Percentiles rank a stretch among this genome's conserved stretches.
Evolutionary conservation across 1,140 invertebrate species (phyloP).

Genomic region (Matsumurasca onukii): DNA sequence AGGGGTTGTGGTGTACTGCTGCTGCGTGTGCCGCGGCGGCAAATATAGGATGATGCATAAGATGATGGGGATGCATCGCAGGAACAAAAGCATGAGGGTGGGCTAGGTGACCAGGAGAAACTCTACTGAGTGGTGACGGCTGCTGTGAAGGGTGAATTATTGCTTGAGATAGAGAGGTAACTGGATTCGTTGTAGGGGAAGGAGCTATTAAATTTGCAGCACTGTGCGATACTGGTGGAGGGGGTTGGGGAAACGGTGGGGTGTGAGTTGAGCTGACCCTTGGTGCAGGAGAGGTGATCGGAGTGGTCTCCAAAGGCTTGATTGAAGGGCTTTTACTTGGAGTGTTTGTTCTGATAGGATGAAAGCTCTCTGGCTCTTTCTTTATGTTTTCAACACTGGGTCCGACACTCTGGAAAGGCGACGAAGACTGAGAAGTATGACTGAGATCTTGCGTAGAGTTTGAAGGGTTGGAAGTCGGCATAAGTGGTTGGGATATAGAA

Average conservation of each 20-base stretch:
- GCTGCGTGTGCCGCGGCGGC: constrained; percentile 60
- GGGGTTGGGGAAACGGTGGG: constrained; percentile 39
- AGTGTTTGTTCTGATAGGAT: constrained; percentile 50
- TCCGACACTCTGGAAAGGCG: constrained; percentile 35
- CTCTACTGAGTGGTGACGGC: constrained; percentile 53
- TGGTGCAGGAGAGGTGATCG: constrained; percentile 43
- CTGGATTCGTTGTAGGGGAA: constrained; percentile 52
- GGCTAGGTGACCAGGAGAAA: constrained; percentile 57
- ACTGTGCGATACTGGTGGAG: constrained; percentile 39
- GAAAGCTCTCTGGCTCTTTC: constrained; percentile 62
- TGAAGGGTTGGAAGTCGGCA: constrained; percentile 40
- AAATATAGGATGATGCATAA: constrained; percentile 68
- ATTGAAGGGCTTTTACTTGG: constrained; percentile 48
- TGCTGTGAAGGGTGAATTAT: constrained; percentile 69
- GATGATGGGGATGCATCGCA: constrained; percentile 65
- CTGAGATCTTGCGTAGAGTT: constrained; percentile 29
- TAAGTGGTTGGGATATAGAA: constrained; percentile 44
- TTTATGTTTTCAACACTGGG: constrained; percentile 67
- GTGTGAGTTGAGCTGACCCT: constrained; percentile 38
- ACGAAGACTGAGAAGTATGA: constrained; percentile 31
- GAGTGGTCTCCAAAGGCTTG: constrained; percentile 50
- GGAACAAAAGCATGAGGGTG: constrained; percentile 62
- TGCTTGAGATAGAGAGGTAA: constrained; percentile 65
- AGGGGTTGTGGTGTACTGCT: constrained; percentile 49
- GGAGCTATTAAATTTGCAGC: constrained; percentile 42